Conservation (phyloP, 2,888 invertebrate genomes). For the Heteropelma amictum region DNA sequence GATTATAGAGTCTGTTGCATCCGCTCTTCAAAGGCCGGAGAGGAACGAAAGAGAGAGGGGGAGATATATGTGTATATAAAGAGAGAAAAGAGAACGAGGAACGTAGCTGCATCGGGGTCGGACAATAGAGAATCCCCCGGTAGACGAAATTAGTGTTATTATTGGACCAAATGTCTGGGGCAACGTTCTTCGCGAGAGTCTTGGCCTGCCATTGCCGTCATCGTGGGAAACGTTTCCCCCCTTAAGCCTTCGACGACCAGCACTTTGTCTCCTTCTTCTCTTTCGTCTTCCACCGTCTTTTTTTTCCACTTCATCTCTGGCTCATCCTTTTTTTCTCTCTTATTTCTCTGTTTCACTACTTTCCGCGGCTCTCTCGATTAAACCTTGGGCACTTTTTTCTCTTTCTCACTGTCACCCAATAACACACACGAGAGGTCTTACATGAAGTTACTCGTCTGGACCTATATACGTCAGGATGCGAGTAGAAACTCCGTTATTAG, state of each 20-base stretch:
- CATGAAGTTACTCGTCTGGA: constrained; percentile 13
- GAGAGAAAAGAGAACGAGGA: constrained; percentile 43
- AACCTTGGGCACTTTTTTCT: constrained; percentile 33
- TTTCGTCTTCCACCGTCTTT: neutral
- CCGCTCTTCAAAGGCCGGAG: constrained; percentile 40
- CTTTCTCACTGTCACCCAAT: constrained; percentile 28
- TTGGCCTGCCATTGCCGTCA: constrained; percentile 44
- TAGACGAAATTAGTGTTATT: constrained; percentile 76
- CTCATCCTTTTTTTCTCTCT: constrained; percentile 5
- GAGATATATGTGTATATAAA: no score
- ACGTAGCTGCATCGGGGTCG: constrained; percentile 58
- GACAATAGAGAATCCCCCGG: constrained; percentile 75
- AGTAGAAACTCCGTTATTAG: constrained; percentile 44
- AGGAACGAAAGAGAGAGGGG: constrained; percentile 23
- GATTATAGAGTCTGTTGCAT: constrained; percentile 58
- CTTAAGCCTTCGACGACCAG: constrained; percentile 38
- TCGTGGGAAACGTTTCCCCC: constrained; percentile 70
- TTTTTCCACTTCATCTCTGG: constrained; percentile 4
- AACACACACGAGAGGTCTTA: constrained; percentile 11
- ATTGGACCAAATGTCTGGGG: constrained; percentile 77
- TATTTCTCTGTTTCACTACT: constrained; percentile 13
- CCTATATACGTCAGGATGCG: constrained; percentile 13
- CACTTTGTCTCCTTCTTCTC: constrained; percentile 25
- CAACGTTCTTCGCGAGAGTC: constrained; percentile 58
- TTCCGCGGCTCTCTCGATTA: constrained; percentile 6